These are phyloP conservation scores for Reticulitermes lucifugus DNA, from an alignment of 2,888 invertebrate genomes.

Conservation along the genomic window DNA sequence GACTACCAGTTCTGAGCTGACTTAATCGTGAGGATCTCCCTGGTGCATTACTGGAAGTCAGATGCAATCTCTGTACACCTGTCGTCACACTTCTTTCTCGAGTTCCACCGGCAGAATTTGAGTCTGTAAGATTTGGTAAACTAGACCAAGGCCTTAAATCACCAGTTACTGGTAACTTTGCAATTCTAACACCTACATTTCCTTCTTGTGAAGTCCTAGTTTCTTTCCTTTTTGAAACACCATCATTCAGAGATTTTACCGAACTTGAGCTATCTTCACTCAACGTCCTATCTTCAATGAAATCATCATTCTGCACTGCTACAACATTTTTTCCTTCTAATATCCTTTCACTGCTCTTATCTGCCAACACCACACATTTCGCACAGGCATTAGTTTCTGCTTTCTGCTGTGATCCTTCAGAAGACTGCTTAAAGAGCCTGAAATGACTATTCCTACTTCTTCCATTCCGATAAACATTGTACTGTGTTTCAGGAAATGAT, in stretches of 20 bases:
- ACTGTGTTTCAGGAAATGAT: slow-evolving; percentile 65
- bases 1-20: slow-evolving; percentile 8
- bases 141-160: slow-evolving; percentile 64
- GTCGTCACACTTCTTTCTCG: neutral
- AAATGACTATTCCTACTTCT: slow-evolving; percentile 31
- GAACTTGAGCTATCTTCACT: neutral
- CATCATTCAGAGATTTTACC: neutral
- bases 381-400: neutral
- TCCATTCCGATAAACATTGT: slow-evolving; percentile 39
- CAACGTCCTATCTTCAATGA: neutral
- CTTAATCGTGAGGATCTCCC: neutral
- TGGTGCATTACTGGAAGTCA: neutral
- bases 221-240: neutral
- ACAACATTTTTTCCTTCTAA: neutral
- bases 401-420: slow-evolving; percentile 37
- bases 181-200: neutral
- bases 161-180: neutral
- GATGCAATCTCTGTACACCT: neutral
- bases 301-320: neutral
- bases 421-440: slow-evolving; percentile 36
- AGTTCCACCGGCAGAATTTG: neutral
- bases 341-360: neutral
- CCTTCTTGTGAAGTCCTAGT: neutral
- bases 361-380: neutral
- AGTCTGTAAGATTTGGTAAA: slow-evolving; percentile 59